Base-by-base conservation (phyloP, 2,797 vertebrate species). In the Valencia hispanica region DNA sequence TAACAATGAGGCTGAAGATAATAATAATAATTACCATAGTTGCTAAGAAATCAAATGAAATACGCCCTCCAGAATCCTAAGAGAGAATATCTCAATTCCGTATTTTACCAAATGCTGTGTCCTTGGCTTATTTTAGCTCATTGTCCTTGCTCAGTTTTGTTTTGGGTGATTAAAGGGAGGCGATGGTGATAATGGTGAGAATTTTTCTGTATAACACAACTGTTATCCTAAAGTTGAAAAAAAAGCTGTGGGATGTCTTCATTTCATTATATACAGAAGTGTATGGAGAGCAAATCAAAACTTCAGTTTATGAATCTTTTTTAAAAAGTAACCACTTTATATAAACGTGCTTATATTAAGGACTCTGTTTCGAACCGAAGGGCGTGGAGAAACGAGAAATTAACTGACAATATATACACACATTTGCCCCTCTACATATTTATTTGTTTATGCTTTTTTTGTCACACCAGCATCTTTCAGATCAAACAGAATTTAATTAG, bases 41-140 rank as follows among this genome's bases (percentile, higher is more conserved):
- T 43, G 65, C 5, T 11, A 27, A 43, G 25, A 68, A 68, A 68
- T 68, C 39, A 68, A 43, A 68, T 43, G 12, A 15, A 8, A 68
- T 43, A 43, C 1, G 12, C 25, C 20, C 25, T 68, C 36, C 36
- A 41, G 65, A 68, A 43, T 68, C 39, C 39, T n/a, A n/a, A 25
- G 25, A 43, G n/a, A 43, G 5, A 68, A 68, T 68, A 68, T 68
- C 65, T 68, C 5, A 17, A 43, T 68, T 8, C 7, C 17, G 25
- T 41, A 27, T 25, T 66, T 43, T 68, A 68, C 11, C 41, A 17
- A 68, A 43, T 43, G 39, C 65, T 27, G 25, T 9, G 65, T 43
- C 65, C 12, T 43, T 68, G 65, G 65, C 65, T 68, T 68, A 43
- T 68, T 68, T 68, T 43, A 68, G 65, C 36, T 43, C 5, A n/a